Conservation (phyloP, 2,888 invertebrate species). For the Synergus itoensis region DNA sequence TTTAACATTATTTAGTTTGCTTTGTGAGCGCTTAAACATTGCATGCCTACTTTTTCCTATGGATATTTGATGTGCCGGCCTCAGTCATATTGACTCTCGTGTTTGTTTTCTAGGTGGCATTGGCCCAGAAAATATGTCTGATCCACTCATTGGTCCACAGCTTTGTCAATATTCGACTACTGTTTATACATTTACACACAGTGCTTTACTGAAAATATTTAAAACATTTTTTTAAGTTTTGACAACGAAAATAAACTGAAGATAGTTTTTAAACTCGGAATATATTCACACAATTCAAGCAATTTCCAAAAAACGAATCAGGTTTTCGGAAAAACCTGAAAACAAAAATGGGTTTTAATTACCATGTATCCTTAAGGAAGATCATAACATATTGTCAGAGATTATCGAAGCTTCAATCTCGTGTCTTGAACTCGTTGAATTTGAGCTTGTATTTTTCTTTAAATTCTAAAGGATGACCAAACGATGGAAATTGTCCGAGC, state of each 20-base stretch:
- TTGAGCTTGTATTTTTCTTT: background rate
- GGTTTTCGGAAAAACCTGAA: too few relatives aligned
- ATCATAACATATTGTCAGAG: too few relatives aligned
- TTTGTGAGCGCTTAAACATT: slow-evolving; percentile 76
- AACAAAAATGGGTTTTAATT: too few relatives aligned
- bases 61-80: slow-evolving; percentile 69
- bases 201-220: too few relatives aligned
- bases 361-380: too few relatives aligned
- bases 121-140: slow-evolving; percentile 46
- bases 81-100: slow-evolving; percentile 61
- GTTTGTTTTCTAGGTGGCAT: slow-evolving; percentile 71
- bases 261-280: too few relatives aligned
- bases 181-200: background rate
- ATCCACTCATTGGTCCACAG: background rate
- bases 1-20: slow-evolving; percentile 77
- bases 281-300: too few relatives aligned
- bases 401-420: background rate
- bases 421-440: background rate
- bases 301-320: too few relatives aligned
- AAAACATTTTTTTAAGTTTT: too few relatives aligned
- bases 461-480: background rate
- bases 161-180: background rate
- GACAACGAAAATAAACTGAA: too few relatives aligned
- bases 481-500: background rate
- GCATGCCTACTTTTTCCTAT: slow-evolving; percentile 70